Conservation (phyloP, 2,113 vertebrate genomes). For the Poeciliopsis occidentalis region DNA sequence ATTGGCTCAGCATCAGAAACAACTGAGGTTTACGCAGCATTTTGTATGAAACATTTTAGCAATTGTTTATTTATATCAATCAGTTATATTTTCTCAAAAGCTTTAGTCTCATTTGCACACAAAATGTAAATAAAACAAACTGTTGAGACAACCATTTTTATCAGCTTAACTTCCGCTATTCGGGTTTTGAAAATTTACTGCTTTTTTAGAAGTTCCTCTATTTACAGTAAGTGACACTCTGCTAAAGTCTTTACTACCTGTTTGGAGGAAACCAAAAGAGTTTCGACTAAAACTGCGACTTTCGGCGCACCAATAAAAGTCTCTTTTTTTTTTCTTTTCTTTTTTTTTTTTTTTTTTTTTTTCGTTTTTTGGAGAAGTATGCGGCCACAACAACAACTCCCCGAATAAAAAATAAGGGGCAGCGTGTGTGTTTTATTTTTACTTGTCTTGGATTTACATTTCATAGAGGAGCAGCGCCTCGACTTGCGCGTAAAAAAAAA, state of each 20-base stretch:
- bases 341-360: neutral
- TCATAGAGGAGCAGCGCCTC: neutral
- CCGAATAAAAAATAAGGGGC: neutral
- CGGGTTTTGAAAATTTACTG: conserved; percentile 38
- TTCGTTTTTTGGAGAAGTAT: conserved; percentile 15
- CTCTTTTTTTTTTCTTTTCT: conserved; percentile 8
- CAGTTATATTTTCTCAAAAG: too few species aligned
- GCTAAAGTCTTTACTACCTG: conserved; percentile 32
- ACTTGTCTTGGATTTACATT: neutral
- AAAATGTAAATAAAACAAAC: neutral
- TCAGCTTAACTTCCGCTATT: conserved; percentile 60
- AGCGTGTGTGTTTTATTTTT: neutral
- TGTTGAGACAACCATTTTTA: conserved; percentile 21
- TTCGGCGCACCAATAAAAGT: conserved; percentile 8
- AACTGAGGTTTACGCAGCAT: too few species aligned
- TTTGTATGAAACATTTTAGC: too few species aligned
- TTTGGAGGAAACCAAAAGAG: conserved; percentile 32
- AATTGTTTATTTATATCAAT: too few species aligned
- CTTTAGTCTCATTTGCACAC: too few species aligned
- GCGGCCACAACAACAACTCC: neutral
- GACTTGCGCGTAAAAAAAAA: neutral
- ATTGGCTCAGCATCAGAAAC: neutral
- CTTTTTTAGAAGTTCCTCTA: conserved; percentile 63
- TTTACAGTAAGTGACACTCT: conserved; percentile 57
- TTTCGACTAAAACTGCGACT: conserved; percentile 50